A percentile compares a stretch with the other conserved stretches of the same genome.
These are phyloP conservation scores for Sycophila texana DNA, from an alignment of 2,888 invertebrate genomes.

Conservation along the genomic window DNA sequence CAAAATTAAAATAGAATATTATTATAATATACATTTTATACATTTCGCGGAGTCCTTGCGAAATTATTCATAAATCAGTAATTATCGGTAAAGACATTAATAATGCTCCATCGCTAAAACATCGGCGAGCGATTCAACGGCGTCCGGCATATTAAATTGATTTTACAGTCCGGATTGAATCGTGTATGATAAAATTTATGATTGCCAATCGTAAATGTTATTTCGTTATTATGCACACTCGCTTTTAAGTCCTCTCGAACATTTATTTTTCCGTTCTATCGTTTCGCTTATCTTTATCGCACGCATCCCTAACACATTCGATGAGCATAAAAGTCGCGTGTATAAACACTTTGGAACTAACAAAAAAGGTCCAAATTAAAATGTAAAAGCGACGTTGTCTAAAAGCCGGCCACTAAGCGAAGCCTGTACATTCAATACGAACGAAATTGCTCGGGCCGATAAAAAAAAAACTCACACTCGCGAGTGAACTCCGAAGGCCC, in stretches of 20 bases:
- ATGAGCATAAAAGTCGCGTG: no score
- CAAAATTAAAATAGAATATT: not conserved
- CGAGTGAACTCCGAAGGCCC: not conserved
- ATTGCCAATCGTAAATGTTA: constrained; percentile 40
- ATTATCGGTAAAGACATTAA: not conserved
- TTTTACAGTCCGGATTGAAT: constrained; percentile 39
- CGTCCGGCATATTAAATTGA: constrained; percentile 6
- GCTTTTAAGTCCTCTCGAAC: not conserved
- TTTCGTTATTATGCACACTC: constrained; percentile 17
- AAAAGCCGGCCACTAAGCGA: no score
- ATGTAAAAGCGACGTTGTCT: no score
- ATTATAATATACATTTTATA: not conserved
- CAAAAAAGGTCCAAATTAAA: no score
- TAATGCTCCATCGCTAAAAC: constrained; percentile 8
- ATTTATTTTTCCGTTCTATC: not conserved
- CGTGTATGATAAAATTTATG: constrained; percentile 40
- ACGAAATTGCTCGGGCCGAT: no score
- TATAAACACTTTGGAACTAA: no score
- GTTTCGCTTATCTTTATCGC: not conserved
- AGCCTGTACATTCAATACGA: no score
- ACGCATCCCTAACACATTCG: not conserved
- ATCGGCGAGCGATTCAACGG: not conserved
- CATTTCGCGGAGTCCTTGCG: not conserved
- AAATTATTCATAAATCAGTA: not conserved
- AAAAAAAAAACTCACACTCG: no score